Evolutionary conservation across 2,888 invertebrate genomes (phyloP).

Genomic region (Phortica magna): DNA sequence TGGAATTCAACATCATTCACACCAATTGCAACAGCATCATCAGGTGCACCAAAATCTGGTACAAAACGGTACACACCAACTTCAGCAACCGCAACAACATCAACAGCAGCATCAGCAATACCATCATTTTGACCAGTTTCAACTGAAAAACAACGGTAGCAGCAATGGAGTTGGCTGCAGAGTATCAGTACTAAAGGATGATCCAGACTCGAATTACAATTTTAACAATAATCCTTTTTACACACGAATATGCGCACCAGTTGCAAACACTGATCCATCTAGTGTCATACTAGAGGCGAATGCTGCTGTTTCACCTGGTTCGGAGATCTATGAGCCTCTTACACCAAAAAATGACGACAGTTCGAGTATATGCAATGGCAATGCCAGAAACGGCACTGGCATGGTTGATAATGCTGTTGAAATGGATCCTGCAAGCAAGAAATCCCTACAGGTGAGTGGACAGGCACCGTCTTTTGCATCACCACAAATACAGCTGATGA

Average conservation of each 20-base stretch:
- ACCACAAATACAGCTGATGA: background rate
- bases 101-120: conserved; percentile 55
- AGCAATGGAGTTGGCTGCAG: conserved; percentile 50
- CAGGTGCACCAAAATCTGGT: conserved; percentile 28
- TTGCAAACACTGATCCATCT: conserved; percentile 28
- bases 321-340: conserved; percentile 67
- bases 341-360: conserved; percentile 68
- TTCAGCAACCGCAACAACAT: conserved; percentile 48
- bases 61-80: conserved; percentile 41
- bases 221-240: conserved; percentile 60
- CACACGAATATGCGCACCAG: conserved; percentile 44
- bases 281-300: conserved; percentile 47
- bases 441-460: conserved; percentile 62
- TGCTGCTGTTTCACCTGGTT: conserved; percentile 64
- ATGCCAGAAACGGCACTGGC: conserved; percentile 44
- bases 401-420: conserved; percentile 58
- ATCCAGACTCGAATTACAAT: conserved; percentile 61
- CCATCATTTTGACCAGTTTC: conserved; percentile 58
- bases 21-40: conserved; percentile 42
- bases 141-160: conserved; percentile 45
- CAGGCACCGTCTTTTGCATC: background rate
- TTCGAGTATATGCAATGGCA: conserved; percentile 62
- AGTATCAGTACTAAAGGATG: conserved; percentile 55
- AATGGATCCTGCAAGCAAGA: conserved; percentile 64
- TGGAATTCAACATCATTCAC: conserved; percentile 45